Evolutionary conservation across 64 coral and sea anemone genomes (phyloP), one percentile per base, ranked within the genome.

Genomic region (Anthopleura sola): DNA sequence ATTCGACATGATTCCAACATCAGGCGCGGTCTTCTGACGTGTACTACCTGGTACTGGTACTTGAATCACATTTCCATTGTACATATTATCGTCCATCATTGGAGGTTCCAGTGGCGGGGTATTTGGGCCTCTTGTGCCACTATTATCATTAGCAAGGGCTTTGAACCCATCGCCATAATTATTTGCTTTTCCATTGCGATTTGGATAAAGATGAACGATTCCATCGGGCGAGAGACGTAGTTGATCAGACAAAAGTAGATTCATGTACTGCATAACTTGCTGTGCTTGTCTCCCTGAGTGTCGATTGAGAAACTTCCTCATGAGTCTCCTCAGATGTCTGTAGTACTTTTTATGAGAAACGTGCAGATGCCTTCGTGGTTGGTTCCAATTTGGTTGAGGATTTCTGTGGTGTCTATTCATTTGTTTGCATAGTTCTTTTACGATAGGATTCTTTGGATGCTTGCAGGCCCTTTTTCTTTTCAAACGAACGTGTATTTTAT

Each of bases 391-490:
- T 1, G 36, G 50, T 17, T 17, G 49, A 36, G 66, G 66, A 33
- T 55, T 24, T 79, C 38, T 48, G 24, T 79, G 80, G 20, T 78
- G 82, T 24, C 83, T 68, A 40, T 83, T 48, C 76, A 91, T 39
- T 62, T 91, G 78, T 18, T 91, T 91, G 29, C 85, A 84, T 40
- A 86, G 83, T 81, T 91, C 84, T 68, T 85, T 86, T 12, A 91
- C 46, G 0, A 91, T 55, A 74, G 89, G 89, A 32, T 91, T 83
- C 85, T 57, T 91, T 49, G 76, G 18, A 12, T 79, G 34, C 1
- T 44, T 38, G 76, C 76, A 79, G 0, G 44, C 76, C 37, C 24
- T 79, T 79, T 79, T 44, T n/a, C 44, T 44, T 48, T 48, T 79
- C 20, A 44, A 79, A 10, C 44, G 36, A 7, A 79, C 76, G 6